These are phyloP conservation scores for Chymomyza amoena DNA, from an alignment of 2,888 invertebrate genomes.

Conservation along the genomic window DNA sequence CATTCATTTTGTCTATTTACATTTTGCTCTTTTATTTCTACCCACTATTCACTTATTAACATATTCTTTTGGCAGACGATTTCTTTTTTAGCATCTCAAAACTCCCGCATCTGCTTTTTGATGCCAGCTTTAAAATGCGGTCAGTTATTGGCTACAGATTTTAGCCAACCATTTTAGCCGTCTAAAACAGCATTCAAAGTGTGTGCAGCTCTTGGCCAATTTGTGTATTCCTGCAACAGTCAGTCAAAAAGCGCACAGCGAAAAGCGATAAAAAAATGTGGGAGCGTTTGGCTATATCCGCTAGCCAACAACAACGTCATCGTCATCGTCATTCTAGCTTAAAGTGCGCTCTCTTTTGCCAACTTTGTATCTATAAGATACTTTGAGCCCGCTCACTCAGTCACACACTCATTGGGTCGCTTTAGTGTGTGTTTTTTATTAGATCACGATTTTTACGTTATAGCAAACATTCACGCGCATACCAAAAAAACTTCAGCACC, in stretches of 20 bases:
- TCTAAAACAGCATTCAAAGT: neutral
- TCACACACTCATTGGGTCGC: slow-evolving; percentile 15
- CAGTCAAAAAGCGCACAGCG: neutral
- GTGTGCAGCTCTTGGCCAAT: neutral
- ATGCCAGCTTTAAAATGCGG: slow-evolving; percentile 27
- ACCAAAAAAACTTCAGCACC: slow-evolving; percentile 40
- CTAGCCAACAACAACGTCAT: neutral
- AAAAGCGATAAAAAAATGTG: neutral
- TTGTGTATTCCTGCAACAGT: neutral
- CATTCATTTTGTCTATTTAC: slow-evolving; percentile 17
- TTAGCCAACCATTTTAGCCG: no score
- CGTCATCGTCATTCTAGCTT: neutral
- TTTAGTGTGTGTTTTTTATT: slow-evolving; percentile 57
- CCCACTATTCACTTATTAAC: slow-evolving; percentile 33
- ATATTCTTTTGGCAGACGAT: slow-evolving; percentile 46
- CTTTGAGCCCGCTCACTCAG: neutral
- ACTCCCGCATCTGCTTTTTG: neutral
- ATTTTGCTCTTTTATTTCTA: slow-evolving; percentile 30
- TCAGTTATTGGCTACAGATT: slow-evolving; percentile 38
- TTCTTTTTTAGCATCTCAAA: slow-evolving; percentile 52
- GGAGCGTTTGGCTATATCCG: neutral
- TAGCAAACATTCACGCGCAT: slow-evolving; percentile 67
- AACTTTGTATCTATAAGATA: neutral
- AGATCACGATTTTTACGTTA: slow-evolving; percentile 76
- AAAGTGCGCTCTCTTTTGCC: neutral